These are phyloP conservation scores for Trachelus tabidus DNA, from an alignment of 2,888 invertebrate genomes.

Conservation along the genomic window DNA sequence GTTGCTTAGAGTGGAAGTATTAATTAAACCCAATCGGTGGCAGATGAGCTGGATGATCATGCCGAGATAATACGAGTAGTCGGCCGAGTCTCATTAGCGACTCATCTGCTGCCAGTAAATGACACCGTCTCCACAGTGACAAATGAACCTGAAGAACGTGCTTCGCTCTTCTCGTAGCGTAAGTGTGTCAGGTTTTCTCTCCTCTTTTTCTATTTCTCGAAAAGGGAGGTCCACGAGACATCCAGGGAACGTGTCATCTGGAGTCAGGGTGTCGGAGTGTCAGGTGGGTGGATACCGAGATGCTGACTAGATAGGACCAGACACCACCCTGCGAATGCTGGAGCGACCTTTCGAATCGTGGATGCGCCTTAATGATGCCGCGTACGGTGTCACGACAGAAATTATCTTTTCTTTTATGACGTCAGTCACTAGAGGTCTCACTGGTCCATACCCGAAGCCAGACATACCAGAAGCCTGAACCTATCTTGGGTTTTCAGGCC, in stretches of 20 bases:
- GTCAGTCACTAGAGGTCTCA: neutral
- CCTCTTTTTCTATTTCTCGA: neutral
- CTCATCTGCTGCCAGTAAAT: constrained; percentile 36
- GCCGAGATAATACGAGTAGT: constrained; percentile 30
- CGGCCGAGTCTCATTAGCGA: constrained; percentile 41
- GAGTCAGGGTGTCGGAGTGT: neutral
- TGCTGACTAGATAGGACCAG: neutral
- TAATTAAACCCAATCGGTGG: constrained; percentile 44
- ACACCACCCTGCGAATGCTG: neutral
- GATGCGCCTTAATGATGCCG: neutral
- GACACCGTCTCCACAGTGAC: constrained; percentile 17
- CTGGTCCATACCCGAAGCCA: neutral
- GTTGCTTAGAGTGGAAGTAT: constrained; percentile 25
- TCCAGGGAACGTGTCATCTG: neutral
- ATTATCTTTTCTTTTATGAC: neutral
- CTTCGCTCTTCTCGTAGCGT: neutral
- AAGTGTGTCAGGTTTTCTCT: neutral
- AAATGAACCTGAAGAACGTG: neutral
- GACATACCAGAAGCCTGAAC: neutral
- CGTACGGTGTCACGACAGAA: neutral
- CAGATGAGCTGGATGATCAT: constrained; percentile 43
- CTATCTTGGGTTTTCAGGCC: neutral
- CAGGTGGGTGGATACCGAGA: neutral
- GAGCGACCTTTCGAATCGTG: neutral
- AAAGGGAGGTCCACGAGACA: neutral